A percentile compares a stretch with the other conserved stretches of the same genome.
phyloP scores from a whole-genome alignment of 37 sponge, comb jelly and placozoan genomes.

The Beroe ovata region DNA sequence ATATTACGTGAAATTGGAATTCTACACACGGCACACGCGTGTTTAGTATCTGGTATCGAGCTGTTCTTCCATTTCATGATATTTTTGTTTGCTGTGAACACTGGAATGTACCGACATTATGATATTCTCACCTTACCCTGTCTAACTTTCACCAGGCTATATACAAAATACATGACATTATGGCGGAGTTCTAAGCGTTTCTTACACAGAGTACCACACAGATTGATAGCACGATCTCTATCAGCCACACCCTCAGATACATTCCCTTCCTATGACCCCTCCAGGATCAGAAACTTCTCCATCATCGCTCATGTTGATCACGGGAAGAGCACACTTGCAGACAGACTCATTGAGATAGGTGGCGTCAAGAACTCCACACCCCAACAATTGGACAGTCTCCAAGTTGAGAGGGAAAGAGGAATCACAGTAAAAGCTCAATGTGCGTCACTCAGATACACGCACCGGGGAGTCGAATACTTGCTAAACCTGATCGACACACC shows the following conservation, averaged over 20 bases:
- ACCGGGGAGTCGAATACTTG: conserved; percentile 71
- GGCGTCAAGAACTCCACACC: conserved; percentile 68
- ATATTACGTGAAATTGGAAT: too few species aligned
- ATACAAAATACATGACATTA: not conserved
- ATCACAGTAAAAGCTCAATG: conserved; percentile 96
- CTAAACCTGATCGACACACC: conserved; percentile 97
- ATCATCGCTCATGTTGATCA: conserved; percentile 97
- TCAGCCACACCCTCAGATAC: not conserved
- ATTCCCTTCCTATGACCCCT: conserved; percentile 4
- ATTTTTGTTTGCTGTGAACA: too few species aligned
- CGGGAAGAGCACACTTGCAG: conserved; percentile 98
- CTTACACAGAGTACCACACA: not conserved
- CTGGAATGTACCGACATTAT: too few species aligned
- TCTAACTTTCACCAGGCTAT: too few species aligned
- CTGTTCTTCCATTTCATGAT: too few species aligned
- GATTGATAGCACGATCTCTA: not conserved
- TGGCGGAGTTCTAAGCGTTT: conserved; percentile 2
- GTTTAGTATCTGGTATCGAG: too few species aligned
- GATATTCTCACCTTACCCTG: too few species aligned
- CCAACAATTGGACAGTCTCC: conserved; percentile 88
- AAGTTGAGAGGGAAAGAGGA: conserved; percentile 94
- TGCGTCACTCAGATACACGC: not conserved
- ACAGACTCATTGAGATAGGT: conserved; percentile 87
- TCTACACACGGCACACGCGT: too few species aligned
- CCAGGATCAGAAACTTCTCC: conserved; percentile 85